Base-by-base conservation (phyloP, 2,797 vertebrate genomes). In the Hylomyscus alleni region DNA sequence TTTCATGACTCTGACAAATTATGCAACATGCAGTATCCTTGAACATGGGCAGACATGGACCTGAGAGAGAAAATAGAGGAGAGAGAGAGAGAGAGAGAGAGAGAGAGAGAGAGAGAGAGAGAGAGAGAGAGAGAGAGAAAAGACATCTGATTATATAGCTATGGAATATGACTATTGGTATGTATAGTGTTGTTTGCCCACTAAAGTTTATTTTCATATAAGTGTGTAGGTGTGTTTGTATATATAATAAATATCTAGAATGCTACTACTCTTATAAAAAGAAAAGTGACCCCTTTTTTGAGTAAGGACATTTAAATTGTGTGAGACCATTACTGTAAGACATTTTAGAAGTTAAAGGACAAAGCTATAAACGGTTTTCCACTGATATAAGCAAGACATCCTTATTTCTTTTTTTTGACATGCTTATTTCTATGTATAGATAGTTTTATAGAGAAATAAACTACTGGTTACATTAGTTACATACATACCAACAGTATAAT, bases 401-500 rank as follows among this genome's bases (percentile, higher is more conserved):
- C 4, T n/a, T n/a, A n/a, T n/a, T n/a, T n/a, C n/a, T n/a, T n/a
- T n/a, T n/a, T n/a, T n/a, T n/a, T n/a, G n/a, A n/a, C n/a, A n/a
- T n/a, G n/a, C n/a, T 83, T 80, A 89, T 19, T 7, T 50, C 3
- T 29, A 72, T 29, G 12, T 54, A 47, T 10, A 87, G n/a, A 65
- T 88, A 34, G 26, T 73, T 93, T 93, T 26, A 89, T 67, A 65
- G 40, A 81, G 82, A 93, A 87, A 7, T 87, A 73, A 87, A 24
- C 8, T 62, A 24, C 13, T 60, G 37, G 1, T 82, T 19, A 20
- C 3, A 47, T 5, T 65, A 22, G 17, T 14, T 67, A 50, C 11
- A 34, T 7, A 34, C 11, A 10, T 67, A 22, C 44, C 11, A n/a
- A 67, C 5, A 67, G 29, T 13, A 44, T 14, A 85, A 6, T 34